Conservation (phyloP, 2,888 invertebrate genomes). For the Drosophila demipolita region DNA sequence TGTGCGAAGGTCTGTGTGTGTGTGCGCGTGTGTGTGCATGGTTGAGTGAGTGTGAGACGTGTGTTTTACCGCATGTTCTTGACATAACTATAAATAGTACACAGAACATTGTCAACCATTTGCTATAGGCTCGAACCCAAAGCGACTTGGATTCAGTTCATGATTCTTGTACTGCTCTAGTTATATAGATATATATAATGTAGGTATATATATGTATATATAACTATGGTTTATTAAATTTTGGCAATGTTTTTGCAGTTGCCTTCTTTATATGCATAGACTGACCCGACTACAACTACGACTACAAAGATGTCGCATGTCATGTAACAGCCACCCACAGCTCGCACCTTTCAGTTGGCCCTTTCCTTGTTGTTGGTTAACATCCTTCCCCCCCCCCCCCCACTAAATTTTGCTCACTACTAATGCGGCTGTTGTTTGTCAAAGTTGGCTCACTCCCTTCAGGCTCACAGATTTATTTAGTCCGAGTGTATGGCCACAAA, state of each 20-base stretch:
- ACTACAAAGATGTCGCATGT: slow-evolving; percentile 68
- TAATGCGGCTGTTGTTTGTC: slow-evolving; percentile 66
- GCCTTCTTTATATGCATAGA: slow-evolving; percentile 21
- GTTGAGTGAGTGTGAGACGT: slow-evolving; percentile 9
- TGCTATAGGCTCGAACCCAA: slow-evolving; percentile 4
- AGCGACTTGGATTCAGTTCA: slow-evolving; percentile 6
- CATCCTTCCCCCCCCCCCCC: background rate
- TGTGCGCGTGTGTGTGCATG: background rate
- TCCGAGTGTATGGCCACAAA: slow-evolving; percentile 67
- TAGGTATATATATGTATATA: background rate
- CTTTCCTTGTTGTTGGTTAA: background rate
- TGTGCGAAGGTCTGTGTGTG: slow-evolving; percentile 5
- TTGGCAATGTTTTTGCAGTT: slow-evolving; percentile 23
- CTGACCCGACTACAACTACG: slow-evolving; percentile 5
- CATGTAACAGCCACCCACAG: slow-evolving; percentile 51
- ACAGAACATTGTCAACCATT: slow-evolving; percentile 47
- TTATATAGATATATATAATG: background rate
- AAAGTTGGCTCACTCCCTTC: slow-evolving; percentile 50
- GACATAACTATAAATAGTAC: slow-evolving; percentile 65
- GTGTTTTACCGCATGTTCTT: slow-evolving; percentile 53
- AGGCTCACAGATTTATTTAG: slow-evolving; percentile 71
- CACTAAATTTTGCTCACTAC: background rate
- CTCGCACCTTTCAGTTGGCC: slow-evolving; percentile 29
- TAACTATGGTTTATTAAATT: slow-evolving; percentile 66
- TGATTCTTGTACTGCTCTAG: slow-evolving; percentile 22